A percentile compares a stretch with the other conserved stretches of the same genome.
phyloP scores from a whole-genome alignment of 2,113 vertebrate genomes.

The Lipotes vexillifer region DNA sequence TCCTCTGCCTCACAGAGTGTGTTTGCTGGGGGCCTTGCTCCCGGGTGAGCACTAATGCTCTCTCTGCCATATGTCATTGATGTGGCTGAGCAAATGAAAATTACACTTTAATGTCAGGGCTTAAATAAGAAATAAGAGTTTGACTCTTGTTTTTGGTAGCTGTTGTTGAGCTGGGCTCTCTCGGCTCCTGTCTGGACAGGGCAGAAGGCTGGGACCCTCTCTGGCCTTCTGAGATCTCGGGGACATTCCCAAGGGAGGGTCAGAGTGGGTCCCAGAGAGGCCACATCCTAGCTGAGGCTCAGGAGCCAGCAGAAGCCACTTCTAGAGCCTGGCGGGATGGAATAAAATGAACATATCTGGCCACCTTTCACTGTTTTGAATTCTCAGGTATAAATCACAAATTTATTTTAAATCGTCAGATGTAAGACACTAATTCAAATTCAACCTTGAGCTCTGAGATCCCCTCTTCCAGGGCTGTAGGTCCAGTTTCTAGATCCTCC shows the following conservation, averaged over 20 bases:
- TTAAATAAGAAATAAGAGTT: constrained; percentile 76
- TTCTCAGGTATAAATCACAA: not conserved
- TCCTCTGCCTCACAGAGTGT: not conserved
- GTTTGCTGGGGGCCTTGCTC: constrained; percentile 45
- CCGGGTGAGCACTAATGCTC: not conserved
- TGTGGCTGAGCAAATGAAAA: constrained; percentile 74
- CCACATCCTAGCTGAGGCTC: not conserved
- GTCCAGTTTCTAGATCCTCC: not conserved
- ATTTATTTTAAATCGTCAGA: not conserved
- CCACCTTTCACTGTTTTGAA: not conserved
- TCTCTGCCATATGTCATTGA: constrained; percentile 67
- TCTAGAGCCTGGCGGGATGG: not conserved
- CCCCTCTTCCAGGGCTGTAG: not conserved
- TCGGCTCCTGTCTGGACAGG: not conserved
- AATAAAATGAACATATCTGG: not conserved
- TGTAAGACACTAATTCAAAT: not conserved
- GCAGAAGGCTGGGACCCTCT: not conserved
- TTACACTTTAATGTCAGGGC: constrained; percentile 70
- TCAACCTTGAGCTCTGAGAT: not conserved
- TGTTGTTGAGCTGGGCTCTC: not conserved
- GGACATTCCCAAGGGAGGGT: not conserved
- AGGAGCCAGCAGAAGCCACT: not conserved
- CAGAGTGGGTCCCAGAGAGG: not conserved
- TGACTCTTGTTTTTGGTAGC: not conserved
- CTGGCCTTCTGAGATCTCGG: not conserved